Base-by-base conservation (phyloP, 2,797 vertebrate genomes). In the Percopsis omiscomaycus region DNA sequence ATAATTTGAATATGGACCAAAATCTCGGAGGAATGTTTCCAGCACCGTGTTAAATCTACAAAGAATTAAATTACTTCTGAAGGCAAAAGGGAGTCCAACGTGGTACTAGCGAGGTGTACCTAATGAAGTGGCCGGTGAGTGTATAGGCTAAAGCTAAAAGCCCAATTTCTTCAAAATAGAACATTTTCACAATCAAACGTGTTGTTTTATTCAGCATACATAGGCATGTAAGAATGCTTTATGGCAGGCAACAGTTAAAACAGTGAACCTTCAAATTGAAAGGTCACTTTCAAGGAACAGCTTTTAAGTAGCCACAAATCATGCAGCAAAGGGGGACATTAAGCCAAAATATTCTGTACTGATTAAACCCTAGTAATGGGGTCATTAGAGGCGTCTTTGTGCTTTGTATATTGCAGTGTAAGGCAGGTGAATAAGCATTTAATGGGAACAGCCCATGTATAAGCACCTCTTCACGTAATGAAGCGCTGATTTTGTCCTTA, bases 1-100 rank as follows among this genome's bases (percentile, higher is more conserved):
- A 85, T 79, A 63, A 79, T 74, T 57, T 84, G 63, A 74, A 64
- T 71, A 71, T 79, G 16, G 55, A 55, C 49, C 49, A 27, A 51
- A 51, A 53, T 22, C 22, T 22, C n/a, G n/a, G 22, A 22, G 22
- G 22, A 22, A 22, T 22, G 22, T 22, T 22, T 22, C 22, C 22
- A 22, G 22, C 22, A 22, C 22, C 22, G 22, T 22, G 22, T 22
- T 22, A 22, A 22, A 22, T 22, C 22, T 22, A 22, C 22, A 22
- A 22, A 22, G 22, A 22, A 22, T 22, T 22, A 22, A 22, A 22
- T 22, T 22, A 22, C 22, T 22, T 22, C 22, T 22, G 22, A 22
- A 22, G 22, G 22, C 22, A 22, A 22, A 22, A 22, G 22, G 22
- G 22, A 1, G 22, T 22, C 22, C 22, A 22, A 22, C 22, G 22